Base-by-base conservation (phyloP, 2,888 invertebrate genomes). In the Beris morrisii region DNA sequence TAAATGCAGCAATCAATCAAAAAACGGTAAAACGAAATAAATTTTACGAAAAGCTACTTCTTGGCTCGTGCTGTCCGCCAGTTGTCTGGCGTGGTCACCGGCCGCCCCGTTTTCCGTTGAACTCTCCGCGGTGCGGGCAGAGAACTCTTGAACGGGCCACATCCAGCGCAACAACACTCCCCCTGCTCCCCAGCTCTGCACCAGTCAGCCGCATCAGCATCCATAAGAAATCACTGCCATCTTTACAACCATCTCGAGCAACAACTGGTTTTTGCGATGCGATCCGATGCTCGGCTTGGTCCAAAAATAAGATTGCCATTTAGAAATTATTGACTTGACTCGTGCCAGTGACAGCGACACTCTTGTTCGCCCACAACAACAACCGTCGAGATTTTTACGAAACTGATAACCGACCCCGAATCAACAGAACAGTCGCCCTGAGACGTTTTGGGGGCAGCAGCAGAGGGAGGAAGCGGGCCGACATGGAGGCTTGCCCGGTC, bases 271-370 rank as follows among this genome's bases (percentile, higher is more conserved):
- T 38, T 38, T 9, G 22, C 22, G 22, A 22, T 22, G 22, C 22
- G 3, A 22, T 22, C 9, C 9, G 38, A 38, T 38, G 5, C 4
- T 38, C 30, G 11, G n/a, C 30, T n/a, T 53, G 53, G 31, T 53
- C 30, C 53, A 22, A 53, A 53, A 53, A 53, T 53, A 30, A 53
- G 30, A 53, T 12, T 11, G n/a, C 38, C 38, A 38, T 9, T 38
- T 38, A 38, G 9, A 38, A 38, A 30, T 30, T 53, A 53, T 15
- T 59, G 15, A 15, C 11, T 67, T 67, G 67, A 58, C 67, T 67
- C 67, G 67, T 67, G 67, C 67, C 67, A 67, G 58, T 58, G 67
- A 67, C 67, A 67, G 58, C 64, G 64, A 64, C 46, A 55, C 45
- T 38, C 58, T 30, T 64, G 48, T 46, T 59, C 59, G 59, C 59